Percentiles rank a stretch among this genome's conserved stretches.
Conservation (phyloP, 2,888 invertebrate genomes). For the Drosophila macrospina region DNA sequence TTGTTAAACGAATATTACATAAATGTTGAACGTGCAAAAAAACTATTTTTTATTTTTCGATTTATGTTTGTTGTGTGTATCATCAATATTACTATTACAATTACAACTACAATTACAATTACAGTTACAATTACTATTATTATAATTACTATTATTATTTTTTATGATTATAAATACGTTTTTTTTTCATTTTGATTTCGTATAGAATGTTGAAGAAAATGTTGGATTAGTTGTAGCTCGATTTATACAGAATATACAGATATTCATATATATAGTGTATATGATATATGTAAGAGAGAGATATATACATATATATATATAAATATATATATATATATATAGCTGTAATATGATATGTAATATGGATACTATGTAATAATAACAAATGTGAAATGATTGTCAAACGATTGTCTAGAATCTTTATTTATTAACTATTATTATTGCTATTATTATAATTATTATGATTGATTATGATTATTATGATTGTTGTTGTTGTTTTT, state of each 20-base stretch:
- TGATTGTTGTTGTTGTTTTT: conserved; percentile 11
- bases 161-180: neutral
- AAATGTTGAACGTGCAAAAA: conserved; percentile 45
- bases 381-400: conserved; percentile 65
- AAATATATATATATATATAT: neutral
- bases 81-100: conserved; percentile 27
- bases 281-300: conserved; percentile 7
- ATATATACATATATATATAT: no score
- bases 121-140: conserved; percentile 13
- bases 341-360: conserved; percentile 45
- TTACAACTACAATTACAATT: conserved; percentile 12
- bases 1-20: conserved; percentile 62
- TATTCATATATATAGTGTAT: conserved; percentile 18
- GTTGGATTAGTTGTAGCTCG: conserved; percentile 39
- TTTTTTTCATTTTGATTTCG: conserved; percentile 10
- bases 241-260: conserved; percentile 29
- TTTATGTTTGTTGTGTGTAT: conserved; percentile 45
- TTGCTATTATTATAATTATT: conserved; percentile 8
- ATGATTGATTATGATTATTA: conserved; percentile 16
- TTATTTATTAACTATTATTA: conserved; percentile 54
- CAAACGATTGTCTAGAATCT: conserved; percentile 57
- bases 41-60: conserved; percentile 15
- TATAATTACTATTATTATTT: conserved; percentile 11
- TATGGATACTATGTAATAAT: conserved; percentile 44
- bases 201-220: conserved; percentile 27